phyloP scores from a whole-genome alignment of 1,140 invertebrate genomes.

The Anoplolepis gracilipes region DNA sequence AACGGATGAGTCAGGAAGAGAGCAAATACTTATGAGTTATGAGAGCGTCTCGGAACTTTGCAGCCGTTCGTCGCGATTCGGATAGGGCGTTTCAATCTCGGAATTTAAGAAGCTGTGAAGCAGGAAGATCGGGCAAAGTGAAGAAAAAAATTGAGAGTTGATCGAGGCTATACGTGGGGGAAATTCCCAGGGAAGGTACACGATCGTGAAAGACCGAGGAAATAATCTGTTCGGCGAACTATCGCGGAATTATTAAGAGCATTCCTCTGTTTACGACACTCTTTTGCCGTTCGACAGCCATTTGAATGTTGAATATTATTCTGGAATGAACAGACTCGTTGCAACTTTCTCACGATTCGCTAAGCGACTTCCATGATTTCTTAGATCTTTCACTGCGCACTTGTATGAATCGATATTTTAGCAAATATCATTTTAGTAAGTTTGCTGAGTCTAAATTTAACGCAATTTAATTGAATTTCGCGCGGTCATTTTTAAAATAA shows the following conservation, averaged over 20 bases:
- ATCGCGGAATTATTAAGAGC: constrained; percentile 68
- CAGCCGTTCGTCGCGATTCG: constrained; percentile 45
- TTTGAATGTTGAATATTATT: background rate
- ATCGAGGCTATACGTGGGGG: constrained; percentile 17
- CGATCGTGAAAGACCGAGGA: background rate
- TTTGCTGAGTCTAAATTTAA: background rate
- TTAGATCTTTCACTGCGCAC: background rate
- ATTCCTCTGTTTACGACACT: constrained; percentile 52
- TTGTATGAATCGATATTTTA: background rate
- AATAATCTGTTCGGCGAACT: constrained; percentile 51
- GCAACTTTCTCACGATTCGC: constrained; percentile 49
- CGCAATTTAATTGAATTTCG: background rate
- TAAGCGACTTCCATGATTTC: constrained; percentile 50
- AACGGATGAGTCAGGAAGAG: constrained; percentile 28
- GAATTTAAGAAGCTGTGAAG: constrained; percentile 55
- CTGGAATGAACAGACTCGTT: constrained; percentile 25
- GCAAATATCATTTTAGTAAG: background rate
- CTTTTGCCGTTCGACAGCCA: background rate
- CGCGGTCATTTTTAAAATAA: background rate
- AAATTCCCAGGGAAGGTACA: constrained; percentile 40
- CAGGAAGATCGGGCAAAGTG: background rate
- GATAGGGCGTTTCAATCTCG: constrained; percentile 32
- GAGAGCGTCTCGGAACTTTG: constrained; percentile 62
- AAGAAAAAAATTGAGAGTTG: constrained; percentile 37
- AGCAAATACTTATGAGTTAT: constrained; percentile 63